These are phyloP conservation scores for Spea hammondii DNA, from an alignment of 2,797 vertebrate genomes.

Conservation along the genomic window DNA sequence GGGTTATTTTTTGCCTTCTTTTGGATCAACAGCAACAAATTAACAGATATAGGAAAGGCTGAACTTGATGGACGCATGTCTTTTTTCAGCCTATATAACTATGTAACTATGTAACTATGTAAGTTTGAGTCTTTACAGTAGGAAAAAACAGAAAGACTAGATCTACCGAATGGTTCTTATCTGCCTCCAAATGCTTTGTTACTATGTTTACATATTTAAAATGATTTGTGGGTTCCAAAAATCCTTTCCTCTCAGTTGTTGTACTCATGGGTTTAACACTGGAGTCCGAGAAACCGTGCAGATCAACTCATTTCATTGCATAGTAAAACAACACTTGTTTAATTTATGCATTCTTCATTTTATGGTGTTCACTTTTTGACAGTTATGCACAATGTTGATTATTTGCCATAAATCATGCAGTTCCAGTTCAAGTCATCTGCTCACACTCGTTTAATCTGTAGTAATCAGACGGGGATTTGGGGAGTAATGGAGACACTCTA, in stretches of 20 bases:
- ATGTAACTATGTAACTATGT: too few relatives aligned
- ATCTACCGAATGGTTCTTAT: too few relatives aligned
- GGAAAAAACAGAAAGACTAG: too few relatives aligned
- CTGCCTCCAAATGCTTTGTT: not conserved
- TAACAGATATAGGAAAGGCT: too few relatives aligned
- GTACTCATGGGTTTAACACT: not conserved
- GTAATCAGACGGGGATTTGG: not conserved
- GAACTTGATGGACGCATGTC: too few relatives aligned
- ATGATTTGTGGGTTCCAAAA: not conserved
- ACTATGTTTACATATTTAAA: not conserved
- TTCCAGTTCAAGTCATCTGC: too few relatives aligned
- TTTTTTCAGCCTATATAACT: too few relatives aligned
- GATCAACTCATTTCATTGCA: not conserved
- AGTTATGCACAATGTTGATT: not conserved
- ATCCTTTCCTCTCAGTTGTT: not conserved
- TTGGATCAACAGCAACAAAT: too few relatives aligned
- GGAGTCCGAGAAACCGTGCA: not conserved
- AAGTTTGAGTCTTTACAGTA: too few relatives aligned
- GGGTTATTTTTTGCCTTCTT: too few relatives aligned
- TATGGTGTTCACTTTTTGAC: not conserved
- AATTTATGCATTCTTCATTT: not conserved
- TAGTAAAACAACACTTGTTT: conserved; percentile 2
- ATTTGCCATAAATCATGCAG: conserved; percentile 1
- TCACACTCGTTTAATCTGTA: not conserved
- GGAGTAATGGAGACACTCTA: not conserved